Percentiles rank a stretch among this genome's conserved stretches.
phyloP scores from a whole-genome alignment of 2,797 vertebrate genomes.

The Amphiprion clarkii region DNA sequence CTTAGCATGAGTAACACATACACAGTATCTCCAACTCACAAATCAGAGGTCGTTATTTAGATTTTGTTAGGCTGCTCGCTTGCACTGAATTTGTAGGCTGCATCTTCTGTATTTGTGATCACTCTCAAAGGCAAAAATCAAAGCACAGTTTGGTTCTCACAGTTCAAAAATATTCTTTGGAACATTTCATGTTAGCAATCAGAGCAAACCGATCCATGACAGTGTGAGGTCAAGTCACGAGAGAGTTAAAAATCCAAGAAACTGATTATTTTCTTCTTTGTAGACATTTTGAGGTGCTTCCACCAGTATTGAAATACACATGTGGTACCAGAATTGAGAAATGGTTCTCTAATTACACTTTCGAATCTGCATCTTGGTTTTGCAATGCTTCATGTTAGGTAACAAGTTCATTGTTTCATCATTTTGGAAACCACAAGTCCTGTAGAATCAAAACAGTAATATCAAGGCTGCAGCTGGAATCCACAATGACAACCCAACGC shows the following conservation, averaged over 20 bases:
- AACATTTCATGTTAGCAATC: conserved; percentile 20
- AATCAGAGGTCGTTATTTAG: background rate
- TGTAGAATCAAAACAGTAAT: conserved; percentile 8
- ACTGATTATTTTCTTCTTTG: background rate
- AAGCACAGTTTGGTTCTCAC: conserved; percentile 22
- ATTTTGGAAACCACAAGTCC: background rate
- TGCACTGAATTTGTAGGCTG: conserved; percentile 1
- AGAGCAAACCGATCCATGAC: conserved; percentile 24
- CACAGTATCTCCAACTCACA: background rate
- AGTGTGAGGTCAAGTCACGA: conserved; percentile 15
- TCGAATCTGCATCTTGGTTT: background rate
- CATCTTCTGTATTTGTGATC: conserved; percentile 25
- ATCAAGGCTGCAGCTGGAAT: background rate
- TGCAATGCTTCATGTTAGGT: conserved; percentile 11
- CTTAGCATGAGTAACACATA: background rate
- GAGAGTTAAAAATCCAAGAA: conserved; percentile 5
- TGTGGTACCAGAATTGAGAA: background rate
- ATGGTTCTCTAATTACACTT: background rate
- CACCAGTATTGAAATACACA: conserved; percentile 5
- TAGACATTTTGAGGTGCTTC: conserved; percentile 10
- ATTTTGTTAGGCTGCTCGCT: background rate
- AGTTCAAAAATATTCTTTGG: conserved; percentile 17
- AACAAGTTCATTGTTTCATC: background rate
- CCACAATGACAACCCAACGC: conserved; percentile 11
- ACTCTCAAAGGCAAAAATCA: conserved; percentile 22